These are phyloP conservation scores for Papilio polyxenes DNA, from an alignment of 1,140 invertebrate genomes.

Conservation along the genomic window DNA sequence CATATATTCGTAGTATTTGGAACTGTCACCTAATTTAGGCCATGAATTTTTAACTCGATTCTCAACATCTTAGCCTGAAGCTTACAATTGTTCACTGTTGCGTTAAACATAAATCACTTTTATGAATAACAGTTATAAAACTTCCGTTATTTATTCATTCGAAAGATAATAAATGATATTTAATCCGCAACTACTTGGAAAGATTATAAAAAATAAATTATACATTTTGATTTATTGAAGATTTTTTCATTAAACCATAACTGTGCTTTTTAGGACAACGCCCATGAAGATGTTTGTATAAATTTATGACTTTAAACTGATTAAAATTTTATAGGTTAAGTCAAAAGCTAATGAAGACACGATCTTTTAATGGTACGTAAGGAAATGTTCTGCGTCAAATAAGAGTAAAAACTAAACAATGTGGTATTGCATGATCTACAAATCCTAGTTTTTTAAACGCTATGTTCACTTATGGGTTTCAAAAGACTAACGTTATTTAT, in stretches of 20 bases:
- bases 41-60: not conserved
- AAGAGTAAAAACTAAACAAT: not conserved
- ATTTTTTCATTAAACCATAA: not conserved
- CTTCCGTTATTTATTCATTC: slow-evolving; percentile 12
- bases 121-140: slow-evolving; percentile 15
- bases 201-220: not conserved
- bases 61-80: not conserved
- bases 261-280: not conserved
- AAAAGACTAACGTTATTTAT: not conserved
- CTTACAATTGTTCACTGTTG: not conserved
- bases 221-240: slow-evolving; percentile 2
- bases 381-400: not conserved
- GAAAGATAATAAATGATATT: slow-evolving; percentile 3
- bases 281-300: not conserved
- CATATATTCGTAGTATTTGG: not conserved
- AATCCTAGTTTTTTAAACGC: not conserved
- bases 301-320: not conserved
- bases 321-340: not conserved
- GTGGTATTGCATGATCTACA: not conserved
- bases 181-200: slow-evolving; percentile 14
- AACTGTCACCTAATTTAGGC: not conserved
- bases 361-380: too few relatives aligned
- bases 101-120: slow-evolving; percentile 8
- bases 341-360: not conserved
- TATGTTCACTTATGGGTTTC: not conserved